phyloP scores from a whole-genome alignment of 2,797 vertebrate species.

The Todus mexicanus region DNA sequence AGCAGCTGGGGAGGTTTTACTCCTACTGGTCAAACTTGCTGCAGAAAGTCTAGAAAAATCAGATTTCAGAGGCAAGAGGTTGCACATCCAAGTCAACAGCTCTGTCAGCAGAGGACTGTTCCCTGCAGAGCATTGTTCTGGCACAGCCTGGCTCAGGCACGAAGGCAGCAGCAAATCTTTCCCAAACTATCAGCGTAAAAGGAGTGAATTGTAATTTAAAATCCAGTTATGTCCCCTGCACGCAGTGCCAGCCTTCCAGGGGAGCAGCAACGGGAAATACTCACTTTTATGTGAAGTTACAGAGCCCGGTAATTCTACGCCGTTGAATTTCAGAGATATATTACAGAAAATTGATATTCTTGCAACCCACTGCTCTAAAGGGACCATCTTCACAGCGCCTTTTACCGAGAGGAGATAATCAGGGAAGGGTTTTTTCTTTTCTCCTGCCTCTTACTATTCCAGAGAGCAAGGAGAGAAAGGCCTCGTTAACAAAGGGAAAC shows the following conservation, averaged over 20 bases:
- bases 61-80: neutral
- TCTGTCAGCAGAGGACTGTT: neutral
- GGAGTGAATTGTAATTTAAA: neutral
- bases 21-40: neutral
- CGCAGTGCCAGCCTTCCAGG: neutral
- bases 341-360: neutral
- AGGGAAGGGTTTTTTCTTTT: neutral
- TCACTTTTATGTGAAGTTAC: neutral
- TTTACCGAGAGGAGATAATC: neutral
- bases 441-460: neutral
- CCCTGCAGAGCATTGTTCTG: neutral
- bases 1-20: neutral
- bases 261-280: neutral
- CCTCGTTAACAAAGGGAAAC: neutral
- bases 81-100: accelerated
- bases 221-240: neutral
- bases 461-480: neutral
- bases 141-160: neutral
- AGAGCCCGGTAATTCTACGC: neutral
- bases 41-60: neutral
- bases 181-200: neutral
- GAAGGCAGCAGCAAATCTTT: neutral
- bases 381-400: neutral
- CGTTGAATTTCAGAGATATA: neutral
- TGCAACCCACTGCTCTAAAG: neutral